Base-by-base conservation (phyloP, 2,797 vertebrate genomes). In the Protonibea diacanthus region DNA sequence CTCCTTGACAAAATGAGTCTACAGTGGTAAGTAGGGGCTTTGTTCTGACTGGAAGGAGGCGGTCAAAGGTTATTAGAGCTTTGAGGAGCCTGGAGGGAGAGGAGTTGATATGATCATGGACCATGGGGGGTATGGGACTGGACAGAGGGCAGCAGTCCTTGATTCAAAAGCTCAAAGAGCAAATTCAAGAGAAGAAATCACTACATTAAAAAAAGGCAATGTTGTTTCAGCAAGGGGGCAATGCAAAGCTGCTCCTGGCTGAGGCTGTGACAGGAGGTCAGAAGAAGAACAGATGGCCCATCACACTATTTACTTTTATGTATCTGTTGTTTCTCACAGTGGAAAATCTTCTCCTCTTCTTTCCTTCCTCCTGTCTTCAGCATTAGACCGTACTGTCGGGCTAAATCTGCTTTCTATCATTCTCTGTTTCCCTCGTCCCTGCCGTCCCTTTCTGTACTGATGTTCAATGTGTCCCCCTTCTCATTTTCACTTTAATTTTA, bases 311-410 rank as follows among this genome's bases (percentile, higher is more conserved):
- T 77, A 66, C 60, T 78, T 69, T 76, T 27, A 73, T 80, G 81
- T 73, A 71, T 82, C 80, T 89, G 85, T 80, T 88, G 83, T 83
- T 80, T 76, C 56, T 83, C 83, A 84, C 76, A 74, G 83, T 70
- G 85, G 74, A 82, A 82, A 87, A 71, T 80, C 76, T 62, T 76
- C 76, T 86, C 72, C 15, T 66, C 53, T 18, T 21, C 65, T 60
- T 70, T 33, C 64, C 69, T 63, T 69, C 74, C 76, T 88, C 70
- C 76, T 80, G 80, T 84, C 89, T 81, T 61, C 76, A 64, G 75
- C 76, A 74, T 53, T 81, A 79, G 65, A 73, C 74, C 15, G 13
- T 61, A 14, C 48, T 20, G 51, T 51, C 38, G 0, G 23, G 45
- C 13, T 3, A 12, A 11, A 66, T 60, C 72, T 84, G 76, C 71